These are phyloP conservation scores for Amphiura filiformis DNA, from an alignment of 35 echinoderm and acorn worm species.

Conservation along the genomic window DNA sequence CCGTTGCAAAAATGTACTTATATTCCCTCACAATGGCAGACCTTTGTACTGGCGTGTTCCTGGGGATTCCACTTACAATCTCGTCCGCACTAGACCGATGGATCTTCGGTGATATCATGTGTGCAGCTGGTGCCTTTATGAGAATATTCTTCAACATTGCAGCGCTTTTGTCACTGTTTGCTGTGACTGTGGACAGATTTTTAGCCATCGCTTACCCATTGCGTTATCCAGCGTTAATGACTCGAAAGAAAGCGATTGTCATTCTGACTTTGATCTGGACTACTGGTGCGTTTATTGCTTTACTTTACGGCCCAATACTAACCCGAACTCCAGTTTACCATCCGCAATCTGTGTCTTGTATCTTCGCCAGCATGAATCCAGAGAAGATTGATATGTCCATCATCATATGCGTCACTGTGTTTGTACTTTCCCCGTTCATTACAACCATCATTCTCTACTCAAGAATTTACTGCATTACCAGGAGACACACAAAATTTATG, in stretches of 20 bases:
- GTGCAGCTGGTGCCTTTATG: background rate
- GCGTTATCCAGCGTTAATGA: constrained; percentile 25
- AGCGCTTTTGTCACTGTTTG: background rate
- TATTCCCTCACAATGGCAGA: constrained; percentile 7
- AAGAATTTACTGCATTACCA: background rate
- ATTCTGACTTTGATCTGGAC: background rate
- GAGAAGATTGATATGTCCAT: background rate
- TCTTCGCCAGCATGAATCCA: background rate
- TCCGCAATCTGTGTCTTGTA: too few species aligned
- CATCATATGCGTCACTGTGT: background rate
- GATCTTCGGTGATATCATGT: background rate
- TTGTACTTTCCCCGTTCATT: background rate
- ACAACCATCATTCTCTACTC: background rate
- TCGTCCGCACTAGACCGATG: background rate
- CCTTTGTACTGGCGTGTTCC: constrained; percentile 4
- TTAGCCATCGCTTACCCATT: constrained; percentile 22
- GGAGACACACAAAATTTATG: background rate
- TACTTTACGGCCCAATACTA: background rate
- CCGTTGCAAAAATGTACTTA: constrained; percentile 19
- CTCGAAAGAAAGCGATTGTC: background rate
- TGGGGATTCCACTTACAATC: background rate
- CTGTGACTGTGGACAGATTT: constrained; percentile 1
- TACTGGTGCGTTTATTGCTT: background rate
- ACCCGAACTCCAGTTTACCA: background rate
- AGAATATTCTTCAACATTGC: background rate